Evolutionary conservation across 2,113 vertebrate genomes (phyloP), one percentile per base, ranked within the genome.

Genomic region (Neomonachus schauinslandi): DNA sequence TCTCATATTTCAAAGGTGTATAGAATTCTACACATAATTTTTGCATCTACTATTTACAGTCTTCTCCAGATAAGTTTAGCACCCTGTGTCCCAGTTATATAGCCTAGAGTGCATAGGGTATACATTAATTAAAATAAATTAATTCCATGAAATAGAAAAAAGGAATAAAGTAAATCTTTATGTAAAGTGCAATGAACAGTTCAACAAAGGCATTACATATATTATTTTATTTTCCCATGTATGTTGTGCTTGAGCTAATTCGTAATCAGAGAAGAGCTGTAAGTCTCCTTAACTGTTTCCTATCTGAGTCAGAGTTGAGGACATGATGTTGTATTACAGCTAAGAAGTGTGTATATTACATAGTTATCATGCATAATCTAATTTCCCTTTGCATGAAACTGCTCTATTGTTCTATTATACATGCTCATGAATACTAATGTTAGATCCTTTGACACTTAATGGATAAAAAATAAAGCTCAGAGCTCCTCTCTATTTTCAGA

Each of bases 241-340:
- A 9, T 87, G 36, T 59, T 94, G 86, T 79, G 19, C 18, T 92
- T 82, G 28, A 96, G 28, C 49, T 97, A 69, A 92, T 86, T 95
- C 21, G 57, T 79, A 89, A 67, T 59, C 51, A 61, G 65, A 92
- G 71, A 94, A 76, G 42, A 82, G 28, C 63, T 19, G 2, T 21
- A 59, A 89, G 57, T 28, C 19, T 67, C 31, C 21, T 69, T 71
- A 90, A 76, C 80, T 59, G 2, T 76, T 92, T 87, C 28, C 33
- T 91, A 14, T 80, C 69, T 69, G 55, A 39, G 63, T 42, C 39
- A 59, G 83, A 59, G 12, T 71, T 71, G 53, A 89, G 63, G 36
- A 55, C 21, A 63, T 81, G 61, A 42, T 53, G 39, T 49, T 46
- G 36, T 80, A 80, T 36, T 82, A 79, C 26, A 85, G 11, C 28